A percentile compares a stretch with the other conserved stretches of the same genome.
Evolutionary conservation across 2,797 vertebrate genomes (phyloP).

Genomic region (Siniperca scherzeri): DNA sequence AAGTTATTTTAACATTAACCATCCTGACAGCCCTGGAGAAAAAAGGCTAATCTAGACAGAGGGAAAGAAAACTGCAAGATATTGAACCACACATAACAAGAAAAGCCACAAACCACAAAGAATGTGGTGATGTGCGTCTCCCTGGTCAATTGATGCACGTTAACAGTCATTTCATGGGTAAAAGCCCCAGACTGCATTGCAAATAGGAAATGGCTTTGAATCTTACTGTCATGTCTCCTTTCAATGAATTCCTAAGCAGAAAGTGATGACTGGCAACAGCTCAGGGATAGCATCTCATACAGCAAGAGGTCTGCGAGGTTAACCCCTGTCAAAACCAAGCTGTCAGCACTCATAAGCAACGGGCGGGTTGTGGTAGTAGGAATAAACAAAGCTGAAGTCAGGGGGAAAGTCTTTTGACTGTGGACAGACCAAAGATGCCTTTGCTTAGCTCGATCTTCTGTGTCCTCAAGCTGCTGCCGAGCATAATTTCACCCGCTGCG

Average conservation of each 20-base stretch:
- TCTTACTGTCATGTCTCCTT: constrained; percentile 37
- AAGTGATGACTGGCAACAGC: constrained; percentile 61
- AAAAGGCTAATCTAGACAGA: constrained; percentile 22
- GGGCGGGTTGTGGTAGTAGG: constrained; percentile 16
- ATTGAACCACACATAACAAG: constrained; percentile 21
- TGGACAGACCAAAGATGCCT: constrained; percentile 26
- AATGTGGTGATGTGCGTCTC: constrained; percentile 7
- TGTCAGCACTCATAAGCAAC: constrained; percentile 62
- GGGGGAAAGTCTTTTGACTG: constrained; percentile 13
- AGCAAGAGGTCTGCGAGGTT: constrained; percentile 56
- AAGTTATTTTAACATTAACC: constrained; percentile 48
- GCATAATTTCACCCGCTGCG: constrained; percentile 30
- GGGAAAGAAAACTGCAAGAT: constrained; percentile 6
- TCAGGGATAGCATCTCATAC: constrained; percentile 49
- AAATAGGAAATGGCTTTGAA: constrained; percentile 52
- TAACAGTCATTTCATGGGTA: constrained; percentile 38
- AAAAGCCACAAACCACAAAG: constrained; percentile 14
- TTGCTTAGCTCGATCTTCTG: constrained; percentile 18
- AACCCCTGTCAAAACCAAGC: constrained; percentile 55
- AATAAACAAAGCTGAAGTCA: constrained; percentile 57
- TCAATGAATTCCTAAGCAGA: constrained; percentile 58
- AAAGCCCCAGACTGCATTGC: constrained; percentile 19
- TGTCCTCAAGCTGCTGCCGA: constrained; percentile 32
- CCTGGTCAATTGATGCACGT: constrained; percentile 5
- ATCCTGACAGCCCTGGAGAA: constrained; percentile 23